Evolutionary conservation across 1,140 invertebrate genomes (phyloP).

Genomic region (Cyclargus thomasi): DNA sequence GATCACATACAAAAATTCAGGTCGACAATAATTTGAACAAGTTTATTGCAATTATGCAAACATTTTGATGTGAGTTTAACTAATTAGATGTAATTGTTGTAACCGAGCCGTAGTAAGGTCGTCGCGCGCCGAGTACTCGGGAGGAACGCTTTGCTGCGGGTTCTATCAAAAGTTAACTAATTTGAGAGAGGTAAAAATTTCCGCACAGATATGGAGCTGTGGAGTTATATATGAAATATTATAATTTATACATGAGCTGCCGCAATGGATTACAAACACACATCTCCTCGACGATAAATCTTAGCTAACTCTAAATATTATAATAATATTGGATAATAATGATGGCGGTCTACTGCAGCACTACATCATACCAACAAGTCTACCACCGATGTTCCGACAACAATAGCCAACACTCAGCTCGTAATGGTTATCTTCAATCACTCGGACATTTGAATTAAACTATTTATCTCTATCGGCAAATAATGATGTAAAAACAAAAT

Average conservation of each 20-base stretch:
- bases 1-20: background rate
- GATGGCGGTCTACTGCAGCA: too few relatives aligned
- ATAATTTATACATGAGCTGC: too few relatives aligned
- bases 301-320: too few relatives aligned
- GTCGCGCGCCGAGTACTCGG: background rate
- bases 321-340: too few relatives aligned
- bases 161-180: background rate
- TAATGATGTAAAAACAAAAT: background rate
- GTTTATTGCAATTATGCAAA: background rate
- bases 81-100: background rate
- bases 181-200: too few relatives aligned
- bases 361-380: too few relatives aligned
- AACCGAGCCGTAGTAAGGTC: background rate
- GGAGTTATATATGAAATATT: too few relatives aligned
- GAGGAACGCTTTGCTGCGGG: background rate
- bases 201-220: too few relatives aligned
- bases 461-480: background rate
- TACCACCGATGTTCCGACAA: background rate
- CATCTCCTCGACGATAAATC: too few relatives aligned
- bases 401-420: background rate
- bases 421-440: slow-evolving; percentile 10
- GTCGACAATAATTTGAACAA: background rate
- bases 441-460: slow-evolving; percentile 6
- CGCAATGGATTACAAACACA: too few relatives aligned
- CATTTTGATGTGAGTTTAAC: background rate